Percentiles rank a stretch among this genome's conserved stretches.
Evolutionary conservation across 2,113 vertebrate species (phyloP).

Genomic region (Oncorhynchus mykiss): DNA sequence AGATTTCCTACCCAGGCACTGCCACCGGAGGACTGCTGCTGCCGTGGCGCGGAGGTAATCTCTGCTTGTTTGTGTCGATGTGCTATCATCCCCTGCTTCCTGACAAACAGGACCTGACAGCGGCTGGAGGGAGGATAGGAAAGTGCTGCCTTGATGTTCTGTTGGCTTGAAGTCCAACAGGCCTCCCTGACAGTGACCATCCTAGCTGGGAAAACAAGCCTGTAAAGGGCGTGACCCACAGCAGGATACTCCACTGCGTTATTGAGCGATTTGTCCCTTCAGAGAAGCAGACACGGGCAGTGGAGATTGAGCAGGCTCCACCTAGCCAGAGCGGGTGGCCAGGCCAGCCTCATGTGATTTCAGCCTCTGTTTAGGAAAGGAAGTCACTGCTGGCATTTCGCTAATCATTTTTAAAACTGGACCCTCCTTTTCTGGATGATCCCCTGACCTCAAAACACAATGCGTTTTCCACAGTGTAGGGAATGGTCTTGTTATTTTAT

Average conservation of each 20-base stretch:
- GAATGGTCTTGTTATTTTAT: conserved; percentile 56
- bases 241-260: conserved; percentile 52
- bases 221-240: conserved; percentile 55
- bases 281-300: conserved; percentile 23
- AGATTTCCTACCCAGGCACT: conserved; percentile 15
- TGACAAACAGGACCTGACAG: conserved; percentile 76
- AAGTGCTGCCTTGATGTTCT: conserved; percentile 70
- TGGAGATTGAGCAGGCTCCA: conserved; percentile 15
- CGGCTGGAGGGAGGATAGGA: conserved; percentile 68
- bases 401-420: conserved; percentile 68
- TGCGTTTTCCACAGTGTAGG: conserved; percentile 57
- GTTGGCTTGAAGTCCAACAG: conserved; percentile 61
- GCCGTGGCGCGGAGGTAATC: conserved; percentile 55
- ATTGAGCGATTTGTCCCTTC: conserved; percentile 54
- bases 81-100: conserved; percentile 75
- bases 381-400: conserved; percentile 65
- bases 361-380: conserved; percentile 70
- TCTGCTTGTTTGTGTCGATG: conserved; percentile 64
- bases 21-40: conserved; percentile 35
- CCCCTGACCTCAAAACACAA: conserved; percentile 66
- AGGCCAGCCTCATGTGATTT: conserved; percentile 46
- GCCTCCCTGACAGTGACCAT: conserved; percentile 60
- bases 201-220: conserved; percentile 65
- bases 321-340: conserved; percentile 14
- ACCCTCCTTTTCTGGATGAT: conserved; percentile 61